These are phyloP conservation scores for Sebastes steindachneri DNA, from an alignment of 2,797 vertebrate genomes.

Conservation along the genomic window DNA sequence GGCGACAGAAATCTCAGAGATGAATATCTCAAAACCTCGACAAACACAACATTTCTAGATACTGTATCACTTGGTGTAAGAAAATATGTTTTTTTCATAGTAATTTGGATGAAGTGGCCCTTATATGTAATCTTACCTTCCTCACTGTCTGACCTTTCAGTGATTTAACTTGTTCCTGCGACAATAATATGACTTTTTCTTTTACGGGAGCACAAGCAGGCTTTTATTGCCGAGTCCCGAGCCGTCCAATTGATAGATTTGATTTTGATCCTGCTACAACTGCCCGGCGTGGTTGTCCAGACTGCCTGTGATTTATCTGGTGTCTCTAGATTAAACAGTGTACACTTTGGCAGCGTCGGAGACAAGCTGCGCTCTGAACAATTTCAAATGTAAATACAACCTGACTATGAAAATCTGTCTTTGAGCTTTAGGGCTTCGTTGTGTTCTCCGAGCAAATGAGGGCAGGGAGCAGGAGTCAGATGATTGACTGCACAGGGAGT, in stretches of 20 bases:
- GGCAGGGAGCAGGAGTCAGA: slow-evolving; percentile 26
- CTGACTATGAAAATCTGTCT: slow-evolving; percentile 67
- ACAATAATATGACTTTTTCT: not conserved
- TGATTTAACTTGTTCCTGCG: not conserved
- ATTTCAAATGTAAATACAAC: slow-evolving; percentile 72
- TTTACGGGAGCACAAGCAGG: slow-evolving; percentile 2
- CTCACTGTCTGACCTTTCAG: not conserved
- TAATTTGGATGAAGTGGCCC: not conserved
- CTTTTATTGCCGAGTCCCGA: slow-evolving; percentile 18
- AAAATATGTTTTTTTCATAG: not conserved
- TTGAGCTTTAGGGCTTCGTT: slow-evolving; percentile 33
- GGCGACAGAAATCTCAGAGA: not conserved
- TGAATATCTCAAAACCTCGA: not conserved
- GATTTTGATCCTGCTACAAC: slow-evolving; percentile 63
- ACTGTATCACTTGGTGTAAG: not conserved
- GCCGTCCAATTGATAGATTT: slow-evolving; percentile 46
- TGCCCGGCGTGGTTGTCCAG: slow-evolving; percentile 49
- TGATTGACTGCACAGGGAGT: slow-evolving; percentile 42
- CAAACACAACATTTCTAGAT: not conserved
- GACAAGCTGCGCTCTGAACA: slow-evolving; percentile 59
- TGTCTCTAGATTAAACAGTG: slow-evolving; percentile 67
- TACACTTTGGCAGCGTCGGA: slow-evolving; percentile 54
- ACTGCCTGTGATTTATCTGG: slow-evolving; percentile 66
- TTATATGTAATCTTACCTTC: not conserved
- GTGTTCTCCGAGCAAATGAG: slow-evolving; percentile 51